Percentiles rank a stretch among this genome's conserved stretches.
Evolutionary conservation across 2,113 vertebrate genomes (phyloP).

Genomic region (Uria aalge): DNA sequence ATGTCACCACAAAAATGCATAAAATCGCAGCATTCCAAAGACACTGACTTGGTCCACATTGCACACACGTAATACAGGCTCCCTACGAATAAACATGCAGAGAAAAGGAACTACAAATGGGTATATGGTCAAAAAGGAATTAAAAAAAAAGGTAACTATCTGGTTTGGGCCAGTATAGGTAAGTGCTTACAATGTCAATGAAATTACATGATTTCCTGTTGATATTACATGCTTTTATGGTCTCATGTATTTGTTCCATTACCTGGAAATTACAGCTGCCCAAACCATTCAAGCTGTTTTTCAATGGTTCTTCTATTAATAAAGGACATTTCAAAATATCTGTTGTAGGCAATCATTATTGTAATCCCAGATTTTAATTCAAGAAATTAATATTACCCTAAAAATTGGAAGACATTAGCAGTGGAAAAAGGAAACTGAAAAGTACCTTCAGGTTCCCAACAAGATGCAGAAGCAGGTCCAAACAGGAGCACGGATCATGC

Average conservation of each 20-base stretch:
- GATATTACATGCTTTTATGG: not conserved
- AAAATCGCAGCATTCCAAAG: not conserved
- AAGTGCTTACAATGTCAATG: not conserved
- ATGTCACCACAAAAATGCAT: not conserved
- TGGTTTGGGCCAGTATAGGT: not conserved
- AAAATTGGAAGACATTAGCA: not conserved
- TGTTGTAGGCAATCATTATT: not conserved
- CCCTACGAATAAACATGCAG: not conserved
- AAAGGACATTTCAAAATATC: not conserved
- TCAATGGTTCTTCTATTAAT: not conserved
- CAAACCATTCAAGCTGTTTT: not conserved
- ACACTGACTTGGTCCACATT: not conserved
- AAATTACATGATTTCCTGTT: not conserved
- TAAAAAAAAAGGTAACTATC: not conserved
- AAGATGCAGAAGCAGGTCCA: not conserved
- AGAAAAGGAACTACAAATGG: not conserved
- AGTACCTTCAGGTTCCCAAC: not conserved
- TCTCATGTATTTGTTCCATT: not conserved
- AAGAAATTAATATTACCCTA: not conserved
- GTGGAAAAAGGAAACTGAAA: not conserved
- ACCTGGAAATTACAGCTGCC: not conserved
- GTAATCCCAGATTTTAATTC: not conserved
- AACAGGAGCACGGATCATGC: not conserved
- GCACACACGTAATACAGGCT: not conserved
- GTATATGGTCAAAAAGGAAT: not conserved